Evolutionary conservation across 2,888 invertebrate genomes (phyloP).

Genomic region (Hyposoter didymator): DNA sequence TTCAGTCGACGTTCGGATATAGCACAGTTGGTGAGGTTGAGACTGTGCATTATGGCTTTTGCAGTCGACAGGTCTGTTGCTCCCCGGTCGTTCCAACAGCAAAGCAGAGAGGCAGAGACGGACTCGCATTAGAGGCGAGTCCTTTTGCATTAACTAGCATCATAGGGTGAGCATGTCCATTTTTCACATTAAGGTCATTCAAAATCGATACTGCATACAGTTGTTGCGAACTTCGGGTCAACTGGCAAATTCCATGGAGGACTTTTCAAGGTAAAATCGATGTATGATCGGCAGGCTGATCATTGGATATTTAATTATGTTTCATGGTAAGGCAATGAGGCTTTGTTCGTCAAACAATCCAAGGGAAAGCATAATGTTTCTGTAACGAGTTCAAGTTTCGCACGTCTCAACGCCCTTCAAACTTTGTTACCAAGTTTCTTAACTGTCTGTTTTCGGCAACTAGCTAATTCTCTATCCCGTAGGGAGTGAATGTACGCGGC

Average conservation of each 20-base stretch:
- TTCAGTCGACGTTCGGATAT: slow-evolving; percentile 59
- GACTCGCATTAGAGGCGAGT: not conserved
- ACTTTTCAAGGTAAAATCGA: not conserved
- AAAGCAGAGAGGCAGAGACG: slow-evolving; percentile 9
- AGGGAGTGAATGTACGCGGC: slow-evolving; percentile 39
- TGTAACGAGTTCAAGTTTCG: slow-evolving; percentile 35
- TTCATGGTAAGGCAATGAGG: not conserved
- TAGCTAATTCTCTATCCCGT: slow-evolving; percentile 6
- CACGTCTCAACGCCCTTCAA: slow-evolving; percentile 28
- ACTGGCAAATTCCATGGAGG: not conserved
- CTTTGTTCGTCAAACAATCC: not conserved
- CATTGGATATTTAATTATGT: not conserved
- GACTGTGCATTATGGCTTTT: slow-evolving; percentile 39
- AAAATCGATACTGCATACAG: not conserved
- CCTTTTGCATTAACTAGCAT: not conserved
- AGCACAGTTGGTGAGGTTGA: slow-evolving; percentile 18
- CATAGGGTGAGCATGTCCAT: not conserved
- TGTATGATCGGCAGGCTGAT: not conserved
- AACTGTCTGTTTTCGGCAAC: slow-evolving; percentile 21
- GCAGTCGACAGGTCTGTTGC: slow-evolving; percentile 35
- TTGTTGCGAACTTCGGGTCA: not conserved
- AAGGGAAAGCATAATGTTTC: not conserved
- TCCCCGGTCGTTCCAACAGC: not conserved
- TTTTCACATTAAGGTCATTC: not conserved
- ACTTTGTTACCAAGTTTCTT: slow-evolving; percentile 43